Conservation (phyloP, 2,113 vertebrate species). For the Pipa parva region DNA sequence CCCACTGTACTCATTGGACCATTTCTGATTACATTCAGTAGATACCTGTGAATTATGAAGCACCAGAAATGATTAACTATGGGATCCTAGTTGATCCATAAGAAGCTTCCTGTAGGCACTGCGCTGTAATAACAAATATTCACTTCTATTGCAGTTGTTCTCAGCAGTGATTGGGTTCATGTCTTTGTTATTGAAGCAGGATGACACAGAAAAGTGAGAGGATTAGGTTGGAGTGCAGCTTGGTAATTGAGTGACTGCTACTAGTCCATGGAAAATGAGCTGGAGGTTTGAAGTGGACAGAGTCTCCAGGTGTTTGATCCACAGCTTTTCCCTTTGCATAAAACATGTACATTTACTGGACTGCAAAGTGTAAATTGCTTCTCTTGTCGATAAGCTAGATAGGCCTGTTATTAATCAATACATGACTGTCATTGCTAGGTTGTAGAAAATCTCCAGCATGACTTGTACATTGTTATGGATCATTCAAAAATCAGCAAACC, state of each 20-base stretch:
- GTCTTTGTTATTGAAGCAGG: constrained; percentile 30
- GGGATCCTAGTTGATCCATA: neutral
- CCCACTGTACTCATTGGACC: too few relatives aligned
- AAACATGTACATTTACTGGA: constrained; percentile 34
- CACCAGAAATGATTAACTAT: constrained; percentile 10
- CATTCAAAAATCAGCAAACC: too few relatives aligned
- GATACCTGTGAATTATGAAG: too few relatives aligned
- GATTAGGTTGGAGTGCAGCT: constrained; percentile 33
- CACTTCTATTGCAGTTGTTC: constrained; percentile 3
- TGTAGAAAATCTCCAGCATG: neutral
- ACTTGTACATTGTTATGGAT: neutral
- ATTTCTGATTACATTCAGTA: too few relatives aligned
- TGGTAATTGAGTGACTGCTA: constrained; percentile 37
- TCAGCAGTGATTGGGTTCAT: constrained; percentile 1
- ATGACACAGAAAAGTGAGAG: constrained; percentile 60
- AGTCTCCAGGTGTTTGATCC: constrained; percentile 35
- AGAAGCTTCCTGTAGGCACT: too few relatives aligned
- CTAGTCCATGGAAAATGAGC: constrained; percentile 34
- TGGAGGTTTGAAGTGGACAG: constrained; percentile 32
- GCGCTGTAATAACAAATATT: neutral
- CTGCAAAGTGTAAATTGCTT: constrained; percentile 39
- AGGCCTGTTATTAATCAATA: constrained; percentile 37
- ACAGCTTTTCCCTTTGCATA: constrained; percentile 34
- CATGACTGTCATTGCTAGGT: constrained; percentile 3
- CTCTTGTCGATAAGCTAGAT: constrained; percentile 16